Evolutionary conservation across 2,113 vertebrate genomes (phyloP).

Genomic region (Cochlearius cochlearius): DNA sequence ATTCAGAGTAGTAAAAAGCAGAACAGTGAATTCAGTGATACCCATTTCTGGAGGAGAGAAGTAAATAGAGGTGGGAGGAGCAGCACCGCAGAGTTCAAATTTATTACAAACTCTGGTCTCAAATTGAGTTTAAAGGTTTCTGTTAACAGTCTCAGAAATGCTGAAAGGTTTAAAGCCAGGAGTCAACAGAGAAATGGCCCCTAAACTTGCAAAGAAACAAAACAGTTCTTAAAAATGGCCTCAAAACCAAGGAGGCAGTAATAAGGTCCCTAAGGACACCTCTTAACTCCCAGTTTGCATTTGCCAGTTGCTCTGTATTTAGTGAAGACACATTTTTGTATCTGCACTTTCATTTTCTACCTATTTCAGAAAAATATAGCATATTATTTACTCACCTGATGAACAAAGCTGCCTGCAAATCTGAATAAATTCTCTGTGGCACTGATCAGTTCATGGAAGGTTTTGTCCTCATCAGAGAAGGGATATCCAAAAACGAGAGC

Average conservation of each 20-base stretch:
- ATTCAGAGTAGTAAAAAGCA: neutral
- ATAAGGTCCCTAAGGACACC: neutral
- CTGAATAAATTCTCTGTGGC: neutral
- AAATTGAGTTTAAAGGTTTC: neutral
- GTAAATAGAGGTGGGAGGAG: neutral
- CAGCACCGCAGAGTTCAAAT: neutral
- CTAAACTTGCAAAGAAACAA: neutral
- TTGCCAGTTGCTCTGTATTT: neutral
- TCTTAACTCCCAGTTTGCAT: neutral
- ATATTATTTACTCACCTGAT: constrained; percentile 2
- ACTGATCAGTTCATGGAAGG: constrained; percentile 50
- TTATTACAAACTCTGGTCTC: neutral
- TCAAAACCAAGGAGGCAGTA: neutral
- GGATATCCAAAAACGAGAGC: constrained; percentile 52
- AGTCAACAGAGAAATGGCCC: neutral
- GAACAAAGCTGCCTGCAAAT: neutral
- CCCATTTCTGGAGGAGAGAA: neutral
- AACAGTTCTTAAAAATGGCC: neutral
- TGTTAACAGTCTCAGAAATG: neutral
- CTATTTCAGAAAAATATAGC: neutral
- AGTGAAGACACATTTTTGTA: neutral
- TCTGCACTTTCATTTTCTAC: neutral
- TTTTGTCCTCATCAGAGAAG: constrained; percentile 55
- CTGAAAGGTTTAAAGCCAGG: neutral
- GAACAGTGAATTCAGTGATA: neutral